Base-by-base conservation (phyloP, 2,113 vertebrate species). In the Erythrolamprus reginae region DNA sequence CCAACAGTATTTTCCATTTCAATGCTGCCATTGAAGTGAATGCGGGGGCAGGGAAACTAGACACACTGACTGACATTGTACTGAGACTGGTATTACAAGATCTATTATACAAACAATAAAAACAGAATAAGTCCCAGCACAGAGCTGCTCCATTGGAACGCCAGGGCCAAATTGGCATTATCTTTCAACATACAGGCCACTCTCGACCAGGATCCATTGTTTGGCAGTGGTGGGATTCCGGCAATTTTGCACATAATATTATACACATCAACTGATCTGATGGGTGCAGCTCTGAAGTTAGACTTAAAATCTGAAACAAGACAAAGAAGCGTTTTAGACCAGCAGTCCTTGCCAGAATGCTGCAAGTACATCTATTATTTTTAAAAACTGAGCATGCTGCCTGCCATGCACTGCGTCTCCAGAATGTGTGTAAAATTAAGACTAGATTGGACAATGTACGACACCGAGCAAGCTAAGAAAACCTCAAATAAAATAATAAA, bases 171-270 rank as follows among this genome's bases (percentile, higher is more conserved):
- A 86, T 89, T 17, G 12, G 94, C 93, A n/a, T 82, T 95, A 70
- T 90, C 94, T 21, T 52, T 97, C 90, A 99, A 95, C 96, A 99
- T 97, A 92, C 96, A 97, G 90, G 97, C 94, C 88, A 99, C 98
- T 89, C 98, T 96, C 93, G 98, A 97, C 99, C 99, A 99, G 92
- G 99, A 99, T 45, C 99, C 99, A 0, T 99, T 99, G 95, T 99
- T 99, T 89, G 99, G 98, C 95, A 98, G 95, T 0, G 99, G 98
- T 26, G 97, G 24, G 33, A 99, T 93, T 87, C 97, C 97, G 23
- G 98, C 88, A 15, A 97, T 97, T 2, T 94, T 90, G 95, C 99
- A 99, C 98, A 99, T 98, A 89, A 99, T 4, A 51, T 99, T 99
- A 94, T 99, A 99, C 92, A 99, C 91, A 10, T 99, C 99, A 92